Conservation (phyloP, 2,888 invertebrate species). For the Abrostola triplasia region DNA sequence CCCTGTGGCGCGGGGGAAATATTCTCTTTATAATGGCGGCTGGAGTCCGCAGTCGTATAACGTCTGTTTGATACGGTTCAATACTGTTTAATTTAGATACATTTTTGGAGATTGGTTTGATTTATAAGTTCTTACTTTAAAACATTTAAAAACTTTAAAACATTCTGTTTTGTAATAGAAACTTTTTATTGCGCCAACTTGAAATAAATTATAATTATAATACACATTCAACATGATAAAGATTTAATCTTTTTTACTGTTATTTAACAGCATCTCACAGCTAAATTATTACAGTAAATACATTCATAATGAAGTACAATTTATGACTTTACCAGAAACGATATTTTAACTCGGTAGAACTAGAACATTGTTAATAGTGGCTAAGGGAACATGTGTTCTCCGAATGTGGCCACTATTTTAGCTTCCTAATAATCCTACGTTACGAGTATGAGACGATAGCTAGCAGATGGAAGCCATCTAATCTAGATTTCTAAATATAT, state of each 20-base stretch:
- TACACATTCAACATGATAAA: too few species aligned
- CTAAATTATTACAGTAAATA: conserved; percentile 2
- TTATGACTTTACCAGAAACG: conserved; percentile 24
- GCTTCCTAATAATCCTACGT: conserved; percentile 40
- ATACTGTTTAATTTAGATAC: conserved; percentile 53
- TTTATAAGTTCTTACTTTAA: conserved; percentile 4
- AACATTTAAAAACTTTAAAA: too few species aligned
- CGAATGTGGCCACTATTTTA: conserved; percentile 57
- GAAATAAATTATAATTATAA: too few species aligned
- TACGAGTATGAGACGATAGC: conserved; percentile 13
- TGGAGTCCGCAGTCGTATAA: conserved; percentile 51
- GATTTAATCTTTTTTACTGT: too few species aligned
- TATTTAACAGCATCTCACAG: too few species aligned
- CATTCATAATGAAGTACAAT: conserved; percentile 21
- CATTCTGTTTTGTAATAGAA: too few species aligned
- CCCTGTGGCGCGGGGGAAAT: conserved; percentile 59
- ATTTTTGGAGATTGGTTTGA: conserved; percentile 2
- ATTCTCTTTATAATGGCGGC: conserved; percentile 61
- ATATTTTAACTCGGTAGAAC: conserved; percentile 21
- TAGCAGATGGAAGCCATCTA: conserved; percentile 48
- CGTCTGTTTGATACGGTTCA: conserved; percentile 54
- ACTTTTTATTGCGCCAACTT: too few species aligned
- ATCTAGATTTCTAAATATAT: conserved; percentile 45
- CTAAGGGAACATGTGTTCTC: conserved; percentile 54
- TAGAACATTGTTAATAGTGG: conserved; percentile 38